Conservation (phyloP, 2,113 vertebrate genomes). For the Chlamydotis undulata region DNA sequence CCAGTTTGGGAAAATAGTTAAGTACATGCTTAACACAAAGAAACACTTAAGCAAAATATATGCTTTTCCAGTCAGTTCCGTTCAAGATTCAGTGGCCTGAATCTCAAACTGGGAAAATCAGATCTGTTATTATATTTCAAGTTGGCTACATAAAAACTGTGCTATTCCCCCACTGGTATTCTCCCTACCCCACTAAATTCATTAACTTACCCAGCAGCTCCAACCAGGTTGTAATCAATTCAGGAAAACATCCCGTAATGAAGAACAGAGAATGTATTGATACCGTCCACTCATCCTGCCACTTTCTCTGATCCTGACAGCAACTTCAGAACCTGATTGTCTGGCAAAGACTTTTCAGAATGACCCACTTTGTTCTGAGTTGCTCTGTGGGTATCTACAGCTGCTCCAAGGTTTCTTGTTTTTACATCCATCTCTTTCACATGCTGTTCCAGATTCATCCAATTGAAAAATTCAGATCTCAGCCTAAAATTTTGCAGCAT, state of each 20-base stretch:
- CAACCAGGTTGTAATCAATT: not conserved
- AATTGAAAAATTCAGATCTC: not conserved
- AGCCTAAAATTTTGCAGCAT: not conserved
- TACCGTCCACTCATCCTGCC: not conserved
- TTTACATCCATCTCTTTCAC: not conserved
- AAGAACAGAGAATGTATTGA: not conserved
- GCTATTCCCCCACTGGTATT: not conserved
- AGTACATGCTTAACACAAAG: conserved; percentile 43
- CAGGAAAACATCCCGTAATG: not conserved
- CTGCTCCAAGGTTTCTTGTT: not conserved
- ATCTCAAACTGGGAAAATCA: conserved; percentile 12
- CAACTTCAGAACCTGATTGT: not conserved
- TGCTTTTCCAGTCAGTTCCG: not conserved
- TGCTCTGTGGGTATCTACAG: not conserved
- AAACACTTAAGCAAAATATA: conserved; percentile 51
- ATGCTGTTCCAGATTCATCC: not conserved
- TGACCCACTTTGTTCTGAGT: not conserved
- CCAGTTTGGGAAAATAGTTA: conserved; percentile 48
- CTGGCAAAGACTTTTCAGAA: not conserved
- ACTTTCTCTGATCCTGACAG: not conserved
- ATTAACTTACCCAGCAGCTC: not conserved
- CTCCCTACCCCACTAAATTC: not conserved
- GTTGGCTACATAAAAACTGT: not conserved
- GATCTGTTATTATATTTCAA: not conserved
- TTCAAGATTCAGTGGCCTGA: not conserved